Conservation (phyloP, 23 tunicate genomes). For the Corella eumyota region DNA sequence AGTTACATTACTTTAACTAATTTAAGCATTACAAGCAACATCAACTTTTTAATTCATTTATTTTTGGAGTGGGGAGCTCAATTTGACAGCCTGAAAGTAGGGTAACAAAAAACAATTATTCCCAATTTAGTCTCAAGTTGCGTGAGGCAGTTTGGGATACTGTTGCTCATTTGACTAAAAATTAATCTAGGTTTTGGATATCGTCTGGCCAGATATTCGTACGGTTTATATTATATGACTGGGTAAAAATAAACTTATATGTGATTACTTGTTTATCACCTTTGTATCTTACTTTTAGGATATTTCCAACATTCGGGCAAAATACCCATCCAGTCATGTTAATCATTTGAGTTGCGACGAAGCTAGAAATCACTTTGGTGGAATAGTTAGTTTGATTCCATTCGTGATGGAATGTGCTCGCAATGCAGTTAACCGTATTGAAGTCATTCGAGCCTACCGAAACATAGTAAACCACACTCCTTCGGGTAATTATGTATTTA, state of each 20-base stretch:
- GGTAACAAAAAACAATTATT: too few species aligned
- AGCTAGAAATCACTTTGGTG: slow-evolving; percentile 73
- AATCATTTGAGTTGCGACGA: slow-evolving; percentile 87
- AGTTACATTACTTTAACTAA: neutral
- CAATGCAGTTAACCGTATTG: slow-evolving; percentile 49
- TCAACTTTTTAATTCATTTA: neutral
- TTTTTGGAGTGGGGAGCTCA: too few species aligned
- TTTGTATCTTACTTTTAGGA: slow-evolving; percentile 17
- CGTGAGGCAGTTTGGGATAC: too few species aligned
- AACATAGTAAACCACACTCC: neutral
- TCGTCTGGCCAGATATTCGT: too few species aligned
- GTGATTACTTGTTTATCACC: neutral
- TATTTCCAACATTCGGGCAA: slow-evolving; percentile 34
- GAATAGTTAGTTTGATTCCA: slow-evolving; percentile 76
- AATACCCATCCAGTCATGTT: slow-evolving; percentile 42
- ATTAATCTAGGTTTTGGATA: too few species aligned
- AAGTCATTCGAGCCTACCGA: slow-evolving; percentile 57
- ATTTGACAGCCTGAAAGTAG: too few species aligned
- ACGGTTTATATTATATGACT: too few species aligned
- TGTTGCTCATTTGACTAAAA: too few species aligned
- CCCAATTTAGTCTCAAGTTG: too few species aligned
- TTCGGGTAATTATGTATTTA: neutral
- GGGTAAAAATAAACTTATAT: too few species aligned
- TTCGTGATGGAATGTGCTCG: slow-evolving; percentile 78
- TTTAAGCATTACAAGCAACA: neutral